Percentiles rank a stretch among this genome's conserved stretches.
Evolutionary conservation across 2,888 invertebrate species (phyloP).

Genomic region (Drosophila affinis): DNA sequence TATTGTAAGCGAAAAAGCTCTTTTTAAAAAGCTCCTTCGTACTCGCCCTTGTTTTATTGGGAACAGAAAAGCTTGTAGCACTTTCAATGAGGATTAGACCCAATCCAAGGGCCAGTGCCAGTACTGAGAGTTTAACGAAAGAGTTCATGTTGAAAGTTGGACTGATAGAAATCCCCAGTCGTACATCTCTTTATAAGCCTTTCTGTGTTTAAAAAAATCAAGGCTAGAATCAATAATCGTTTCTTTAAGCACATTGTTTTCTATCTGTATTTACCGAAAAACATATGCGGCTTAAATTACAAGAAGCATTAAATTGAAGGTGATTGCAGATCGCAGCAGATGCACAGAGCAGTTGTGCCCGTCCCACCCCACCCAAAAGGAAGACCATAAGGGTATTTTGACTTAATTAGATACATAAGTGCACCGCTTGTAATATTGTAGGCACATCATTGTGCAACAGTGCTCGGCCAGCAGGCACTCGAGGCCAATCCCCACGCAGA

Average conservation of each 20-base stretch:
- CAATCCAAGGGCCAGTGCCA: neutral
- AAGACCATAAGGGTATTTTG: neutral
- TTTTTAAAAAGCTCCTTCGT: too few species aligned
- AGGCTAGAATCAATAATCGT: neutral
- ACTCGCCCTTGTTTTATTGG: too few species aligned
- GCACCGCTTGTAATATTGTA: neutral
- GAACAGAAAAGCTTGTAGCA: neutral
- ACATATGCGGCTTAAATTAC: neutral
- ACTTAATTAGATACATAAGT: neutral
- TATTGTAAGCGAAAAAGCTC: too few species aligned
- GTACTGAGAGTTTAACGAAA: neutral
- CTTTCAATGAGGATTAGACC: neutral
- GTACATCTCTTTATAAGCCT: neutral
- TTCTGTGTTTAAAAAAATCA: neutral
- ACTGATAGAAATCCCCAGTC: neutral
- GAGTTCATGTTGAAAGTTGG: neutral
- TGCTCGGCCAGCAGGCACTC: conserved; percentile 14
- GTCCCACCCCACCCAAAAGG: neutral
- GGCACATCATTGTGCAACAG: conserved; percentile 12
- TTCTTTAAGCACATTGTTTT: too few species aligned
- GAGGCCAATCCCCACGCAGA: neutral
- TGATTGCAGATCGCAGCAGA: too few species aligned
- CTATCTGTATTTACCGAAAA: neutral
- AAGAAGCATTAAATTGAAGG: too few species aligned
- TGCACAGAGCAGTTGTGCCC: neutral